These are phyloP conservation scores for Thrips palmi DNA, from an alignment of 1,140 invertebrate genomes.

Conservation along the genomic window DNA sequence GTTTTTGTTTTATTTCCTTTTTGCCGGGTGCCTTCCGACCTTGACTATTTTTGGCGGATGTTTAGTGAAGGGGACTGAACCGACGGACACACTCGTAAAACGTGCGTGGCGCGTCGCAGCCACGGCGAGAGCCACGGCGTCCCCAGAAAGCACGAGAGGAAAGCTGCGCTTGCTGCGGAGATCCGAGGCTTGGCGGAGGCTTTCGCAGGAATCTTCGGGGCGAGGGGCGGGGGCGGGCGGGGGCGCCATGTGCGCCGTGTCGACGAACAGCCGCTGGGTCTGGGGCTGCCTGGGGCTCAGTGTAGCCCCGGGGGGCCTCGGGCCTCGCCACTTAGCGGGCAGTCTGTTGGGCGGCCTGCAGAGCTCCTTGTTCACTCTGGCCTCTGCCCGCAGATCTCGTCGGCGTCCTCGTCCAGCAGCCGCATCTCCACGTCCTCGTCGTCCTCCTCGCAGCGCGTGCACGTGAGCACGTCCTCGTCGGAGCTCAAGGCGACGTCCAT, in stretches of 20 bases:
- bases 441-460: conserved; percentile 16
- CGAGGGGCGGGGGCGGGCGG: no score
- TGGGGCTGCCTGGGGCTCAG: background rate
- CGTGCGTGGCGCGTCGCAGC: no score
- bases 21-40: background rate
- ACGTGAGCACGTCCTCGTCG: conserved; percentile 5
- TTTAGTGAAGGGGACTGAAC: background rate
- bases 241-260: no score
- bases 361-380: background rate
- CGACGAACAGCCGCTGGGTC: no score
- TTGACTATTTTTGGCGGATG: background rate
- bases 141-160: no score
- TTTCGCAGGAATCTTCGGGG: no score
- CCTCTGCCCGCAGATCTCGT: background rate
- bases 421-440: conserved; percentile 28
- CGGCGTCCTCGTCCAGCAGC: no score
- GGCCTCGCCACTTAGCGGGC: background rate
- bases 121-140: no score
- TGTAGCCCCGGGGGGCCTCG: background rate
- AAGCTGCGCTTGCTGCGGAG: no score
- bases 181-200: no score
- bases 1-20: background rate
- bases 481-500: conserved; percentile 48
- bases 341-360: background rate
- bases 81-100: background rate